phyloP scores from a whole-genome alignment of 92 coral and sea anemone species.

The Actinostola sp. region DNA sequence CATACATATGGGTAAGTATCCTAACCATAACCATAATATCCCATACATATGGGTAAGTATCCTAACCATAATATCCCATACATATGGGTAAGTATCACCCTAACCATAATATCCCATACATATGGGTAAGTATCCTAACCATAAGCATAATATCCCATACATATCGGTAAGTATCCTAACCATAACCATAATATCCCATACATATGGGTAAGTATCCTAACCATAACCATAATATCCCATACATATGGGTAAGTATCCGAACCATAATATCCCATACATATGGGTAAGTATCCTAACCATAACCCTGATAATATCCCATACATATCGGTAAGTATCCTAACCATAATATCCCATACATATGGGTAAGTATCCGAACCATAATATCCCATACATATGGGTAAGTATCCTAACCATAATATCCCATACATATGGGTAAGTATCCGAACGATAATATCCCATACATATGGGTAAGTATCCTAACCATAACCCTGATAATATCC shows the following conservation, averaged over 20 bases:
- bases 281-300: too few relatives aligned
- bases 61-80: too few relatives aligned
- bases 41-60: not conserved
- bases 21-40: too few relatives aligned
- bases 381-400: not conserved
- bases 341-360: not conserved
- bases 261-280: not conserved
- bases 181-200: not conserved
- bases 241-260: not conserved
- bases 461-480: not conserved
- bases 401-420: not conserved
- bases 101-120: not conserved
- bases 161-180: slow-evolving; percentile 3
- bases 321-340: slow-evolving; percentile 4
- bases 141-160: too few relatives aligned
- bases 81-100: slow-evolving; percentile 2
- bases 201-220: too few relatives aligned
- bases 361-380: too few relatives aligned
- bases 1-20: too few relatives aligned
- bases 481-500: not conserved
- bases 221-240: too few relatives aligned
- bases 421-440: too few relatives aligned
- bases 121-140: too few relatives aligned
- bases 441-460: too few relatives aligned
- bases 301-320: too few relatives aligned